phyloP scores from a whole-genome alignment of 2,797 vertebrate species.

The Malurus leucopterus region DNA sequence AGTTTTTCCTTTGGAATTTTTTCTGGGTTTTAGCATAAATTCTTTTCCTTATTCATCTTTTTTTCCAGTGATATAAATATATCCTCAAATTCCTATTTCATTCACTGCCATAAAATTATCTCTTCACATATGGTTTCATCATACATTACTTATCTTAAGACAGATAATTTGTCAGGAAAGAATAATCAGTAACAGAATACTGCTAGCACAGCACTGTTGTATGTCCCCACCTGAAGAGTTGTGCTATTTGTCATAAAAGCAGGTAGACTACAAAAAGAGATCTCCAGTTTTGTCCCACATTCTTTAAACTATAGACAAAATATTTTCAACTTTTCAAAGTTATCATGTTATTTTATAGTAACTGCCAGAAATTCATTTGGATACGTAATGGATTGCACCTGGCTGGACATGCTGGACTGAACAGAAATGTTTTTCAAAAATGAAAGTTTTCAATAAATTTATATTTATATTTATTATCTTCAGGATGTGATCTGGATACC shows the following conservation, averaged over 20 bases:
- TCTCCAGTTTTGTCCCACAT: neutral
- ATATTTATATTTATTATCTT: too few relatives aligned
- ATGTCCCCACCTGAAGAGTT: neutral
- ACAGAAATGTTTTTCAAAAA: neutral
- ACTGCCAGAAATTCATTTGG: neutral
- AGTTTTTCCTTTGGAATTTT: rapidly evolving
- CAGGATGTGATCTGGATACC: neutral
- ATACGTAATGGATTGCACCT: neutral
- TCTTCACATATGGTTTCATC: neutral
- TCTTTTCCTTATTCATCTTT: neutral
- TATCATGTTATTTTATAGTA: neutral
- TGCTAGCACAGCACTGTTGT: neutral
- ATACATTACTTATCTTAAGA: neutral
- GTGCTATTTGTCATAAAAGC: neutral
- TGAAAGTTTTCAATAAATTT: neutral
- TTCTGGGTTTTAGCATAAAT: neutral
- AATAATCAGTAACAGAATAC: neutral
- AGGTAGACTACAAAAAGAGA: neutral
- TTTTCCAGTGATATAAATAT: neutral
- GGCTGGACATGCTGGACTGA: neutral
- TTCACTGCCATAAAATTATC: neutral
- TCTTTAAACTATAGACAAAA: neutral
- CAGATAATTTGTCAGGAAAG: neutral
- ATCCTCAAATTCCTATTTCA: neutral
- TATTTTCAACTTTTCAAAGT: neutral